These are phyloP conservation scores for Caloenas nicobarica DNA, from an alignment of 2,113 vertebrate species.

Conservation along the genomic window DNA sequence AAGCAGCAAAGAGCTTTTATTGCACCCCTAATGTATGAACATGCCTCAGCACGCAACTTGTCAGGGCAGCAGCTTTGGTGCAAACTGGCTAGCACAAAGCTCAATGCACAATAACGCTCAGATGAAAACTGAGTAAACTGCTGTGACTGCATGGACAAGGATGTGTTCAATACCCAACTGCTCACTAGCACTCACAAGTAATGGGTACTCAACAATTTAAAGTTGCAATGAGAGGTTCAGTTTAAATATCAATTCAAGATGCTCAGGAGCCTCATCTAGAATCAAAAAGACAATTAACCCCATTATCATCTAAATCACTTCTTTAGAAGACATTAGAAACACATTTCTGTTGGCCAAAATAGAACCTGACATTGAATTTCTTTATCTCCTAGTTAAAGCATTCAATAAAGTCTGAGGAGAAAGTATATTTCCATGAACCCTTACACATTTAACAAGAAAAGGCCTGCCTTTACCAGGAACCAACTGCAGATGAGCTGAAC, in stretches of 20 bases:
- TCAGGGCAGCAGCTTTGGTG: not conserved
- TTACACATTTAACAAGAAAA: conserved; percentile 16
- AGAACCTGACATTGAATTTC: not conserved
- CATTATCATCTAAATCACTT: not conserved
- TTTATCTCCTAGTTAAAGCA: not conserved
- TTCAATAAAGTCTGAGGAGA: not conserved
- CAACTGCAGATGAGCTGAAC: not conserved
- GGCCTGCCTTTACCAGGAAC: not conserved
- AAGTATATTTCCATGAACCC: not conserved
- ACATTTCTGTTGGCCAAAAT: not conserved
- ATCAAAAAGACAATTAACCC: not conserved
- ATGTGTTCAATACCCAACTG: not conserved
- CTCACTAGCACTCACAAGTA: not conserved
- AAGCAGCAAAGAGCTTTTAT: not conserved
- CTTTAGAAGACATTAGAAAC: not conserved
- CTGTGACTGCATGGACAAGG: fast-evolving
- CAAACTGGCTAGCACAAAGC: fast-evolving
- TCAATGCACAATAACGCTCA: not conserved
- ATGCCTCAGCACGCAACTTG: not conserved
- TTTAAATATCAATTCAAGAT: not conserved
- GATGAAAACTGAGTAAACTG: not conserved
- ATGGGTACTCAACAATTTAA: not conserved
- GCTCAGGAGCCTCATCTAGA: not conserved
- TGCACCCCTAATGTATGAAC: fast-evolving
- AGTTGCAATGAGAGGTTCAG: not conserved